Conservation (phyloP, 2,113 vertebrate species). For the Pelecanus crispus region DNA sequence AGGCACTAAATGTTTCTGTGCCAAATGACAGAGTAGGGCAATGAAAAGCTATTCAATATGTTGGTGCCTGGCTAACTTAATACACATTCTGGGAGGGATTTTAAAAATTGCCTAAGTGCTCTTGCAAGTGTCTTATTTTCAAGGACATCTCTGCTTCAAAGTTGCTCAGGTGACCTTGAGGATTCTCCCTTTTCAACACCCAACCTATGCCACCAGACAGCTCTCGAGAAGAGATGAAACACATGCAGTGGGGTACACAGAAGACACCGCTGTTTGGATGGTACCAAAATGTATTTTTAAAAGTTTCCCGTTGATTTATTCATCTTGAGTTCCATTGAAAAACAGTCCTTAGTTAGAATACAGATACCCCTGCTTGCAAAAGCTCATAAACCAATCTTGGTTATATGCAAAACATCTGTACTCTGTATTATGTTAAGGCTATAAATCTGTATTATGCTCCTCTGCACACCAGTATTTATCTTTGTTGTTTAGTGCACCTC, state of each 20-base stretch:
- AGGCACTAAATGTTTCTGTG: neutral
- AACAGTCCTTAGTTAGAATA: neutral
- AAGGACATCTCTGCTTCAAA: neutral
- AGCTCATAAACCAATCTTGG: constrained; percentile 32
- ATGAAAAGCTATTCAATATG: neutral
- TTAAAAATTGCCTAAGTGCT: neutral
- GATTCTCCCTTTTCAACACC: neutral
- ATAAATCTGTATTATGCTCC: constrained; percentile 57
- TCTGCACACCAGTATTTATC: constrained; percentile 44
- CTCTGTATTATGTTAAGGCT: neutral
- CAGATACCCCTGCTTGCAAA: neutral
- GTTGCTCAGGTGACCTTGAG: neutral
- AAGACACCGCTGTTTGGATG: neutral
- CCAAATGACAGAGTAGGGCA: constrained; percentile 13
- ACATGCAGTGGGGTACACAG: neutral
- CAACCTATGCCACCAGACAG: neutral
- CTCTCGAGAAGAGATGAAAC: neutral
- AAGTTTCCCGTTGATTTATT: neutral
- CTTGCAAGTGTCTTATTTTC: neutral
- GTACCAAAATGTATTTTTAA: neutral
- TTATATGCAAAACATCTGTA: constrained; percentile 38
- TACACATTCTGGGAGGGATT: neutral
- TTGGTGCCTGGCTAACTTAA: neutral
- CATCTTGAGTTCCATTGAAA: neutral
- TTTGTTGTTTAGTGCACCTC: constrained; percentile 53